phyloP scores from a whole-genome alignment of 2,888 invertebrate genomes.

The Lasioglossum zephyrum region DNA sequence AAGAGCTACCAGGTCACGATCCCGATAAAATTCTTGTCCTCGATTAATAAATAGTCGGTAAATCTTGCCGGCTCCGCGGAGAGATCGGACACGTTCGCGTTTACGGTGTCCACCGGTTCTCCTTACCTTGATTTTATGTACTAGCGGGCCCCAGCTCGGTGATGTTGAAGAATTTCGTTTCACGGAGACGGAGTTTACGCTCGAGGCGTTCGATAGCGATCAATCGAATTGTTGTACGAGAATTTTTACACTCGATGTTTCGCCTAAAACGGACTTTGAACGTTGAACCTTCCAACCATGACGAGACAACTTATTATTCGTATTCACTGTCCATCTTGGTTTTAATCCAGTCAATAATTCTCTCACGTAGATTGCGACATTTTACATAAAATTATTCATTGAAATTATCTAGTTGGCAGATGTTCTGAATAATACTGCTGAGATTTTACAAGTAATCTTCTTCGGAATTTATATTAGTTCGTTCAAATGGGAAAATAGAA shows the following conservation, averaged over 20 bases:
- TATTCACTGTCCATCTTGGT: background rate
- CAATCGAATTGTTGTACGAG: background rate
- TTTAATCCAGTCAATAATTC: background rate
- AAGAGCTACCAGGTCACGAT: constrained; percentile 81
- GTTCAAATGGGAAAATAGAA: background rate
- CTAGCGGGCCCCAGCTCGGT: background rate
- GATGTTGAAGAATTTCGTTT: background rate
- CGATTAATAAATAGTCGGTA: constrained; percentile 48
- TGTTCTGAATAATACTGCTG: background rate
- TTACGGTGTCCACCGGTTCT: constrained; percentile 5
- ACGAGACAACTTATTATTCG: background rate
- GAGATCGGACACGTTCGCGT: constrained; percentile 4
- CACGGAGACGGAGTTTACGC: background rate
- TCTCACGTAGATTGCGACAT: background rate
- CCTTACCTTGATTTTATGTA: constrained; percentile 2
- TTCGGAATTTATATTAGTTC: background rate
- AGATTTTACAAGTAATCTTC: background rate
- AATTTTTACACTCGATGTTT: background rate
- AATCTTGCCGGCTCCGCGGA: constrained; percentile 21
- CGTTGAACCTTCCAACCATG: background rate
- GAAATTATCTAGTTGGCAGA: background rate
- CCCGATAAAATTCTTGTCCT: constrained; percentile 61
- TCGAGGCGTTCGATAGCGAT: background rate
- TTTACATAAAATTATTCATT: background rate
- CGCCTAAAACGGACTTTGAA: background rate